Evolutionary conservation across 2,888 invertebrate genomes (phyloP).

Genomic region (Chironomus riparius): DNA sequence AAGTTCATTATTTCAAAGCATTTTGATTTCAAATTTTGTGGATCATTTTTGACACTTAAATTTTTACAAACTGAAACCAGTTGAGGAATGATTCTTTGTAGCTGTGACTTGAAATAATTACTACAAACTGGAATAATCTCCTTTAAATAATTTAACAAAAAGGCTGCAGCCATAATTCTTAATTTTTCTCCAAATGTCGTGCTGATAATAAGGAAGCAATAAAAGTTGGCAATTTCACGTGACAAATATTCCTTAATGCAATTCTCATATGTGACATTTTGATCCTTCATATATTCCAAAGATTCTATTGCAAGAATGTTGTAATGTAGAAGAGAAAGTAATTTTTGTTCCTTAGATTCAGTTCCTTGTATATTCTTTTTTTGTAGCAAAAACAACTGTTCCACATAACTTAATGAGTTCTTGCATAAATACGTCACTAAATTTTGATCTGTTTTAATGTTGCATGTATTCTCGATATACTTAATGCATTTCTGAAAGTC

Average conservation of each 20-base stretch:
- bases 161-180: slow-evolving; percentile 35
- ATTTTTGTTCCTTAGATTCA: slow-evolving; percentile 45
- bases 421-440: slow-evolving; percentile 36
- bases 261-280: not conserved
- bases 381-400: slow-evolving; percentile 46
- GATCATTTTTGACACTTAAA: not conserved
- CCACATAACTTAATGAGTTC: slow-evolving; percentile 45
- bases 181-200: slow-evolving; percentile 15
- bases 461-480: not conserved
- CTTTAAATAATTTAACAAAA: slow-evolving; percentile 43
- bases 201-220: slow-evolving; percentile 20
- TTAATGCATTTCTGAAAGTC: slow-evolving; percentile 27
- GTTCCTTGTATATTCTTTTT: slow-evolving; percentile 45
- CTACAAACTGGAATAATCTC: slow-evolving; percentile 43
- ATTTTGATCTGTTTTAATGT: not conserved
- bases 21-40: slow-evolving; percentile 32
- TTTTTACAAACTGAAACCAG: slow-evolving; percentile 40
- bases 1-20: slow-evolving; percentile 45
- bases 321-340: slow-evolving; percentile 50
- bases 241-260: slow-evolving; percentile 48
- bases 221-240: slow-evolving; percentile 41
- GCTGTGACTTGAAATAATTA: slow-evolving; percentile 42
- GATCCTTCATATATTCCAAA: not conserved
- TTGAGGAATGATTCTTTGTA: slow-evolving; percentile 47
- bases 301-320: slow-evolving; percentile 31